Conservation (phyloP, 2,113 vertebrate species). For the Bubalus kerabau region DNA sequence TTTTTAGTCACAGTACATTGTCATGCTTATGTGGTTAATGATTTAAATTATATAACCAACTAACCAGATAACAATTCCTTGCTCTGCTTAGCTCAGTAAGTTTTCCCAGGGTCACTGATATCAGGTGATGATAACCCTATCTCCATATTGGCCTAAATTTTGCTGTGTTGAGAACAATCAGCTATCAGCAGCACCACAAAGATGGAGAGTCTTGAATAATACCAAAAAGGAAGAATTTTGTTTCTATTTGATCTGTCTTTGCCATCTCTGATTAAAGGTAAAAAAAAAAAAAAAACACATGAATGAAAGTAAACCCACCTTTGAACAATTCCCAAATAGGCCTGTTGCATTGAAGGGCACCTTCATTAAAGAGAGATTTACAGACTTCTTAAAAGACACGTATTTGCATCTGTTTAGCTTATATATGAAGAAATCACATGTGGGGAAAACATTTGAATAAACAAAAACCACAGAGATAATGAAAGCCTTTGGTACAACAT, state of each 20-base stretch:
- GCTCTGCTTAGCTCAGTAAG: conserved; percentile 15
- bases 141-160: neutral
- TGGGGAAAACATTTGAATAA: conserved; percentile 41
- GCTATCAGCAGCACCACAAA: neutral
- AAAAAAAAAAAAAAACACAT: neutral
- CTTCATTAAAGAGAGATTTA: conserved; percentile 30
- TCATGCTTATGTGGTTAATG: conserved; percentile 27
- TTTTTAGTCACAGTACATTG: conserved; percentile 40
- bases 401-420: conserved; percentile 47
- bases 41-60: conserved; percentile 52
- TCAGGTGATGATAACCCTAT: neutral
- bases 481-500: conserved; percentile 23
- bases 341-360: neutral
- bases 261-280: conserved; percentile 33
- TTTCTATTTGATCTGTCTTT: neutral
- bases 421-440: conserved; percentile 43
- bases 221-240: neutral
- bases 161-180: neutral
- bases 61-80: conserved; percentile 29
- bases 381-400: conserved; percentile 14
- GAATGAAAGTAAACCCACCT: conserved; percentile 24
- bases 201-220: neutral
- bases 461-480: conserved; percentile 46
- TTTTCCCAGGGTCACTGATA: neutral
- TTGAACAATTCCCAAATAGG: conserved; percentile 5